Evolutionary conservation across 1,140 invertebrate genomes (phyloP), one percentile per base, ranked within the genome.

Genomic region (Trinorchestia longiramus): DNA sequence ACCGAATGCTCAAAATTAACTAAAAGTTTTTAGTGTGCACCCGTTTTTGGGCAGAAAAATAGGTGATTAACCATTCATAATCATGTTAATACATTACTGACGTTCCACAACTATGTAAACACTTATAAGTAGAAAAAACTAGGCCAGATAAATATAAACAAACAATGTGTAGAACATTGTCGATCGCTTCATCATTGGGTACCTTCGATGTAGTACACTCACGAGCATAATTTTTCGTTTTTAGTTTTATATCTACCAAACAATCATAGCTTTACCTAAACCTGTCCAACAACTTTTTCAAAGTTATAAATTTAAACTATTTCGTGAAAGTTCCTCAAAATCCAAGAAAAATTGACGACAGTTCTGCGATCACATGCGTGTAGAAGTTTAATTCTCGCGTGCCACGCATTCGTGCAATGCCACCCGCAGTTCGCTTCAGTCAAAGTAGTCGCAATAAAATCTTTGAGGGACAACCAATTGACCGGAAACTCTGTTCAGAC

Each of bases 341-440:
- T 11, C 8, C 15, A 28, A 36, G 28, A 77, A 77, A 77, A 77
- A 1, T 77, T 11, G 28, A 3, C 62, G 28, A 3, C 15, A 77
- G 62, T 77, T 77, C 15, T 11, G 28, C 15, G 15, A 77, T 11
- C 62, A 28, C 15, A 23, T 3, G 62, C 62, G 62, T 77, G 62
- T 19, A 28, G 62, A 77, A 11, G 62, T 77, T 36, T 23, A 15
- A 42, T 19, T 41, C 88, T 90, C 88, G 88, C 62, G 62, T 77
- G 88, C 4, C 88, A 0, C 88, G 43, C 36, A 6, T n/a, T n/a
- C n/a, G n/a, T 90, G 43, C 36, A 43, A 90, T 41, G 88, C 3
- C 88, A 41, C n/a, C 88, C 88, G 41, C 88, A 90, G 43, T 41
- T 90, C 62, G 62, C 62, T 77, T 77, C 62, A 77, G 88, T 90